Conservation (phyloP, 1,140 invertebrate genomes). For the Pseudomyrmex concolor region DNA sequence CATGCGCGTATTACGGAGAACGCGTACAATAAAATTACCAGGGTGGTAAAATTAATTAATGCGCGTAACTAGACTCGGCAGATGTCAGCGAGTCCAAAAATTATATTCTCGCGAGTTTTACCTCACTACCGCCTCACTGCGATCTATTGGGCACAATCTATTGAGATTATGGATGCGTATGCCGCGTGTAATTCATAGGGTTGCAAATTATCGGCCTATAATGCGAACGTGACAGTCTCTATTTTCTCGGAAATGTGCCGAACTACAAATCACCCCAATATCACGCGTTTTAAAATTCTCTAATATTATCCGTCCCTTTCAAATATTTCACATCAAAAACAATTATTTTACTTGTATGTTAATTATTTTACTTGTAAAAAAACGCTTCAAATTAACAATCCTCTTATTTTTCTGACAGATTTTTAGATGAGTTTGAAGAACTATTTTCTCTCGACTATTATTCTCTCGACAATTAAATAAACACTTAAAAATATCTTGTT, state of each 20-base stretch:
- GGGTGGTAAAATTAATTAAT: slow-evolving; percentile 66
- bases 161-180: too few species aligned
- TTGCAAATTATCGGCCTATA: slow-evolving; percentile 62
- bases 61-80: slow-evolving; percentile 47
- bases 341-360: slow-evolving; percentile 5
- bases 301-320: neutral
- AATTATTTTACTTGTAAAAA: too few species aligned
- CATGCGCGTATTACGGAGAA: slow-evolving; percentile 46
- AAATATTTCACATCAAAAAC: slow-evolving; percentile 38
- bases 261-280: slow-evolving; percentile 30
- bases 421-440: neutral
- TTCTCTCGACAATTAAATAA: too few species aligned
- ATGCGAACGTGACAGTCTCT: slow-evolving; percentile 34
- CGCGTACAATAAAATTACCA: slow-evolving; percentile 63
- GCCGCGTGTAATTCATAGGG: slow-evolving; percentile 59
- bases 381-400: neutral
- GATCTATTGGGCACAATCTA: slow-evolving; percentile 58
- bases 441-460: too few species aligned
- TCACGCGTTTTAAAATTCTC: neutral
- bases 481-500: too few species aligned
- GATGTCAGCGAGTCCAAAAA: slow-evolving; percentile 51
- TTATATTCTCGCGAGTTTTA: slow-evolving; percentile 72
- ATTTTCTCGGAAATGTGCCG: slow-evolving; percentile 31
- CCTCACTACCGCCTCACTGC: slow-evolving; percentile 7
- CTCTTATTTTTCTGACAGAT: neutral